Base-by-base conservation (phyloP, 2,888 invertebrate genomes). In the Chymomyza fuscimana region DNA sequence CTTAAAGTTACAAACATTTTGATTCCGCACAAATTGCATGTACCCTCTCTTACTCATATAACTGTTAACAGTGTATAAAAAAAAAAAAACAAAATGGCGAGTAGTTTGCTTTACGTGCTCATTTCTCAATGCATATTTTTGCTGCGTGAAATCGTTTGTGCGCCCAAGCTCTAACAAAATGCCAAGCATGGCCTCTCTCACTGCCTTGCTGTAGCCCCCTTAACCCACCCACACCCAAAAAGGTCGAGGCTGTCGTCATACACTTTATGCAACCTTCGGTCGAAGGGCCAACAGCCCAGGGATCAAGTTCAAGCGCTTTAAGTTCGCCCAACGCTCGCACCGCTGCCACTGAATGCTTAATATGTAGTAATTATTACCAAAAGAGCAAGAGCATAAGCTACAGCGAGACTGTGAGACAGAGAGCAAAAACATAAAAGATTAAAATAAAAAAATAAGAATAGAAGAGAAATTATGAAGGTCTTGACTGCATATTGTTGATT, bases 221-320 rank as follows among this genome's bases (percentile, higher is more conserved):
- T 25, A 7, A 32, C 32, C 25, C 22, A 32, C 32, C 25, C 22
- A 25, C 5, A 54, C 54, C 9, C 15, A 58, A 51, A 70, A 74
- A 77, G 80, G 74, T 77, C 75, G 80, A 69, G 75, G 70, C 72
- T 69, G 61, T 70, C 67, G 74, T 70, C 65, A 63, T 51, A 72
- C 80, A 72, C 73, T 80, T 78, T 70, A 64, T 72, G 65, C 75
- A 81, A 68, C 81, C 76, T 81, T 79, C 72, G 40, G 19, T 58
- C 25, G 40, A 12, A 46, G 40, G 40, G 40, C 40, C 40, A 46
- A 46, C 54, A 54, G 25, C 25, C 40, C 58, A 32, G 65, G 51
- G 75, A 83, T 83, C 83, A 86, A 87, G 87, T 83, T 87, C 81
- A 86, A 87, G 73, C 73, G 74, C 63, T 73, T 80, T 64, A 61